Conservation (phyloP, 2,888 invertebrate genomes). For the Timema podura region DNA sequence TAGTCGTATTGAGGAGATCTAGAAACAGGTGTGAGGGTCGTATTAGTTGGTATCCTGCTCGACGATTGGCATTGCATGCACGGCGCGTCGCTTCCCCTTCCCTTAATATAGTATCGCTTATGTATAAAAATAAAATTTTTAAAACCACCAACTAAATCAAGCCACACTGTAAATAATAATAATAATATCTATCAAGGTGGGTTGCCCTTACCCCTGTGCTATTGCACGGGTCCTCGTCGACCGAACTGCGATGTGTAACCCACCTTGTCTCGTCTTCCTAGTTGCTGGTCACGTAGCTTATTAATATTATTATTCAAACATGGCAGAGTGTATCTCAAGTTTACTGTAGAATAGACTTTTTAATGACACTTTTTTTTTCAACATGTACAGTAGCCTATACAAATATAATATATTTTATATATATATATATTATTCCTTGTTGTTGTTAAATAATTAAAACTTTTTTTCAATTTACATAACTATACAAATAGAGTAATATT, state of each 20-base stretch:
- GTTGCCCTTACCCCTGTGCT: slow-evolving; percentile 30
- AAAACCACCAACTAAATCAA: slow-evolving; percentile 19
- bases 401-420: slow-evolving; percentile 26
- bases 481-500: slow-evolving; percentile 7
- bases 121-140: no score
- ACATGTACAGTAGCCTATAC: no score
- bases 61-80: no score
- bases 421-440: slow-evolving; percentile 26
- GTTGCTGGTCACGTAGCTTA: slow-evolving; percentile 31
- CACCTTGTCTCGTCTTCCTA: slow-evolving; percentile 33
- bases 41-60: no score
- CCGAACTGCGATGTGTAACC: slow-evolving; percentile 24
- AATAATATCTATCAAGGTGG: slow-evolving; percentile 28
- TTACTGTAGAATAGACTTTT: slow-evolving; percentile 24
- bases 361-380: slow-evolving; percentile 15
- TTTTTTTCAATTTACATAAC: slow-evolving; percentile 10
- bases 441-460: slow-evolving; percentile 10
- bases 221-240: slow-evolving; percentile 28
- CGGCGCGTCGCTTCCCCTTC: slow-evolving; percentile 29
- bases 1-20: no score
- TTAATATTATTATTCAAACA: slow-evolving; percentile 19
- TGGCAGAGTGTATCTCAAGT: slow-evolving; percentile 25
- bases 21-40: no score
- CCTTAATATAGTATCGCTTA: slow-evolving; percentile 36
- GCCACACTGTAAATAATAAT: no score